A percentile compares a stretch with the other conserved stretches of the same genome.
These are phyloP conservation scores for Ophiodon elongatus DNA, from an alignment of 2,113 vertebrate species.

Conservation along the genomic window DNA sequence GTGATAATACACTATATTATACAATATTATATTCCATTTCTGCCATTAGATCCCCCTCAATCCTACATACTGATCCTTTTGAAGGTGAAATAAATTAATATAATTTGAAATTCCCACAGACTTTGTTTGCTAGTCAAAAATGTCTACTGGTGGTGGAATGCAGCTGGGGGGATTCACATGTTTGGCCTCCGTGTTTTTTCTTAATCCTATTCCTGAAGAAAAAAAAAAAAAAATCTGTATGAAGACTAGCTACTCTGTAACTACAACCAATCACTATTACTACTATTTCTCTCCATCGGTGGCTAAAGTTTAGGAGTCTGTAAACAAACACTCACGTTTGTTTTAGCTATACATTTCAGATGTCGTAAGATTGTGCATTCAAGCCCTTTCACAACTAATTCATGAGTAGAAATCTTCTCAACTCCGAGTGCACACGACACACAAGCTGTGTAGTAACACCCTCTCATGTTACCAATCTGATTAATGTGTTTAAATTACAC, in stretches of 20 bases:
- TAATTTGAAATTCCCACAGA: background rate
- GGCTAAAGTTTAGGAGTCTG: background rate
- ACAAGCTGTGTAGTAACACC: slow-evolving; percentile 40
- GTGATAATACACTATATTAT: background rate
- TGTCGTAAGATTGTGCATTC: background rate
- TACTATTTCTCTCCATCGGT: background rate
- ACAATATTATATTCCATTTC: background rate
- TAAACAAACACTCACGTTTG: background rate
- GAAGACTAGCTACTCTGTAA: background rate
- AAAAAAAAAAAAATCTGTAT: background rate
- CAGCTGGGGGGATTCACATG: background rate
- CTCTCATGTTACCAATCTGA: slow-evolving; percentile 53
- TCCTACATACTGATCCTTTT: too few relatives aligned
- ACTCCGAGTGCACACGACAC: slow-evolving; percentile 23
- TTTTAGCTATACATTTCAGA: background rate
- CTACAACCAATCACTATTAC: background rate
- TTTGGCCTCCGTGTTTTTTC: background rate
- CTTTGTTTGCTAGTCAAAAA: background rate
- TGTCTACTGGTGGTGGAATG: background rate
- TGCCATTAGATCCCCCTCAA: too few relatives aligned
- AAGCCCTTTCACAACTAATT: slow-evolving; percentile 3
- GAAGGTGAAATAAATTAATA: background rate
- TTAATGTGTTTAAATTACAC: slow-evolving; percentile 53
- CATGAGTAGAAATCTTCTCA: slow-evolving; percentile 17
- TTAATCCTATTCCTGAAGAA: background rate